A percentile compares a stretch with the other conserved stretches of the same genome.
These are phyloP conservation scores for Alcis repandata DNA, from an alignment of 2,888 invertebrate genomes.

Conservation along the genomic window DNA sequence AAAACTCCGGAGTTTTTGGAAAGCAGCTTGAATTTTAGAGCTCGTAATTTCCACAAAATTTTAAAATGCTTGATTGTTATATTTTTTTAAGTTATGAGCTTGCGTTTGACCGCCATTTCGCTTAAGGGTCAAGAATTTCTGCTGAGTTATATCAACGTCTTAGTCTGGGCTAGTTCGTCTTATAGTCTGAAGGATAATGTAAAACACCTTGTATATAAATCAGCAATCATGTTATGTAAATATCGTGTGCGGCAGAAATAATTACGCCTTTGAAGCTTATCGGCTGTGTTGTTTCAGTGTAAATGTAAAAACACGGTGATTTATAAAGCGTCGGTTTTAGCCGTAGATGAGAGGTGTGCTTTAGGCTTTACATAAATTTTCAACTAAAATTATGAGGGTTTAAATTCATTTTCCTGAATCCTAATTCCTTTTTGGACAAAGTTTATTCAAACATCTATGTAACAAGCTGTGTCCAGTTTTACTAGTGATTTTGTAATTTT, in stretches of 20 bases:
- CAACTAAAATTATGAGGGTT: background rate
- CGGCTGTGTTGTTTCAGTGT: slow-evolving; percentile 29
- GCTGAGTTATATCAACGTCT: background rate
- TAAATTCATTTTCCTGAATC: background rate
- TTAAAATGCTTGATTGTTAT: too few species aligned
- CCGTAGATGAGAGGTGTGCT: background rate
- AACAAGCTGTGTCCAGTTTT: too few species aligned
- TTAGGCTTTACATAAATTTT: background rate
- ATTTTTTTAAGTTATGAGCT: too few species aligned
- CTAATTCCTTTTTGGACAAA: background rate
- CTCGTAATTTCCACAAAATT: too few species aligned
- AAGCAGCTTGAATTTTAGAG: too few species aligned
- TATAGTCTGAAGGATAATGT: too few species aligned
- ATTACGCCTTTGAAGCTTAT: slow-evolving; percentile 28
- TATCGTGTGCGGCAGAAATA: slow-evolving; percentile 33
- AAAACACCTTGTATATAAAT: slow-evolving; percentile 44
- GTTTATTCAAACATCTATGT: too few species aligned
- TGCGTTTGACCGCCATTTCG: too few species aligned
- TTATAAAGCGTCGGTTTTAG: background rate
- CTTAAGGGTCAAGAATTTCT: too few species aligned
- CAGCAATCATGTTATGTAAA: slow-evolving; percentile 57
- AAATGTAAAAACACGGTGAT: slow-evolving; percentile 8
- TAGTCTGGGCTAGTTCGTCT: too few species aligned
- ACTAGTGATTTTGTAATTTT: too few species aligned
- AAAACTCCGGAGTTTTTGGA: too few species aligned